A percentile compares a stretch with the other conserved stretches of the same genome.
phyloP scores from a whole-genome alignment of 2,113 vertebrate species.

The Heptranchias perlo region DNA sequence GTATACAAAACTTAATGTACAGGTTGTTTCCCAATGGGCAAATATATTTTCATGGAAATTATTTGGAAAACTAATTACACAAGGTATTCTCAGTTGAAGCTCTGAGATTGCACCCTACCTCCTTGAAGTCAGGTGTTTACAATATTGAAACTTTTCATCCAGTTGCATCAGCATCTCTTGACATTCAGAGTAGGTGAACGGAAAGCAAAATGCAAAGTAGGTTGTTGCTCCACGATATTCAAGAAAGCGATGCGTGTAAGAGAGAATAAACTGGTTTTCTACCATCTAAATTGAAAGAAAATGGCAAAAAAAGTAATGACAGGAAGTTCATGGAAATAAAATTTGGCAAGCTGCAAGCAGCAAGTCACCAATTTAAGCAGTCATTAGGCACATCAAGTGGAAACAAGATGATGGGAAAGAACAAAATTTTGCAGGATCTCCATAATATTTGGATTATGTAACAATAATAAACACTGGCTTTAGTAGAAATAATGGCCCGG shows the following conservation, averaged over 20 bases:
- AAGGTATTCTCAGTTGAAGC: neutral
- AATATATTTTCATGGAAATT: neutral
- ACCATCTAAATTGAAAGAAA: slow-evolving; percentile 63
- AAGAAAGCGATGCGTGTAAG: slow-evolving; percentile 82
- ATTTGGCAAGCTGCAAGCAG: neutral
- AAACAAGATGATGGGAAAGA: neutral
- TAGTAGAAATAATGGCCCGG: no score
- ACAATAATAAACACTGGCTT: no score
- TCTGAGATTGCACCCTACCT: slow-evolving; percentile 58
- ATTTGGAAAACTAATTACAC: neutral
- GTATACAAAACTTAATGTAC: neutral
- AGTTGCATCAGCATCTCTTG: slow-evolving; percentile 84
- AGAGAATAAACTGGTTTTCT: slow-evolving; percentile 85
- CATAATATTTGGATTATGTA: neutral
- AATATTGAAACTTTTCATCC: slow-evolving; percentile 69
- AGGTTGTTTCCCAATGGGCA: neutral
- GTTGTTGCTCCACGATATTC: slow-evolving; percentile 80
- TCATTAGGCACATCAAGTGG: neutral
- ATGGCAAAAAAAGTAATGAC: neutral
- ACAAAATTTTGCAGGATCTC: neutral
- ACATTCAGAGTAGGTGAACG: slow-evolving; percentile 87
- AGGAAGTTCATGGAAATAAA: neutral
- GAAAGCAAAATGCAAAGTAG: slow-evolving; percentile 94
- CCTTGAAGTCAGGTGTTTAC: slow-evolving; percentile 60
- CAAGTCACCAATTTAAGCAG: neutral